Percentiles rank a stretch among this genome's conserved stretches.
Conservation (phyloP, 2,888 invertebrate genomes). For the Pecten maximus region DNA sequence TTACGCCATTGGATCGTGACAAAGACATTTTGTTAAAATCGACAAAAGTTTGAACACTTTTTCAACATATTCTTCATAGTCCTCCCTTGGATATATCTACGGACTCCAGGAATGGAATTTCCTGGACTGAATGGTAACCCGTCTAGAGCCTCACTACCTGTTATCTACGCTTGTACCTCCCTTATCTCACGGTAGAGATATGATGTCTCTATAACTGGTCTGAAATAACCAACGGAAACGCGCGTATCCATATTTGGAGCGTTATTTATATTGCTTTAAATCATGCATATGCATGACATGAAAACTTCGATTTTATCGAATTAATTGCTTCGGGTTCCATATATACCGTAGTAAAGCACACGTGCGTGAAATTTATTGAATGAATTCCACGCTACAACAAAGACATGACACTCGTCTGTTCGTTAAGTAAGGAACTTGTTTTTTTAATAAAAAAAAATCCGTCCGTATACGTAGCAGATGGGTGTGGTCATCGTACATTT, state of each 20-base stretch:
- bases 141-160: not conserved
- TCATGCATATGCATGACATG: not conserved
- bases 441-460: too few species aligned
- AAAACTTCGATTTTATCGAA: not conserved
- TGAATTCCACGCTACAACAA: not conserved
- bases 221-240: not conserved
- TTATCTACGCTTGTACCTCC: not conserved
- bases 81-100: too few species aligned
- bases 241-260: not conserved
- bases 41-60: too few species aligned
- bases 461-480: too few species aligned
- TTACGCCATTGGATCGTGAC: too few species aligned
- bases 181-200: not conserved
- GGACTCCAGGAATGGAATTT: too few species aligned
- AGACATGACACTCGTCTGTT: not conserved
- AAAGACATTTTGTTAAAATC: too few species aligned
- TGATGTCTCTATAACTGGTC: not conserved
- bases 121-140: not conserved
- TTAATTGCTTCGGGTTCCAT: not conserved
- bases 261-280: not conserved
- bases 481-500: too few species aligned
- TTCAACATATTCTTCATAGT: too few species aligned
- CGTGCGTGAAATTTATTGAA: not conserved
- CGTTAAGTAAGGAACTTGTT: too few species aligned
- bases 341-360: not conserved